Base-by-base conservation (phyloP, 1,140 invertebrate genomes). In the Acyrthosiphon pisum region DNA sequence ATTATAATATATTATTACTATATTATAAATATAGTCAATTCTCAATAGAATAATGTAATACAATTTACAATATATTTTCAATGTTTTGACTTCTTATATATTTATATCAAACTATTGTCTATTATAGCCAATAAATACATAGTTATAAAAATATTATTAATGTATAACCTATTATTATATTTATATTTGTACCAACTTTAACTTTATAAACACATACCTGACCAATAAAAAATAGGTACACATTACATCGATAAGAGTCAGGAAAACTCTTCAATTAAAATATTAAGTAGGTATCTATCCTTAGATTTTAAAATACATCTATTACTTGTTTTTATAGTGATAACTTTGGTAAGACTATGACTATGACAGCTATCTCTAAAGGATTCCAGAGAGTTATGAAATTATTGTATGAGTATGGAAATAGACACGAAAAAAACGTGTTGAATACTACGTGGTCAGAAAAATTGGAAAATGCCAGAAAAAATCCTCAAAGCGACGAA, bases 341-440 rank as follows among this genome's bases (percentile, higher is more conserved):
- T 86, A 93, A 86, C 7, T 93, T 93, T 20, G 91, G 91, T 18
- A 93, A 86, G 44, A 93, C 91, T 37, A 93, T 93, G 91, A 86
- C 81, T 0, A 93, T 93, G 91, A 93, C 91, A 26, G 91, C 91
- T 44, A 93, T 93, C 30, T 93, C 91, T 22, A 93, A 93, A 93
- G 91, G 91, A 84, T 93, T 86, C 35, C 91, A 35, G 37, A 93
- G 91, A 93, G 37, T 93, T 44, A 93, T 93, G 81, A 56, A 26
- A 86, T 44, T 93, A 4, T 56, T 93, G 9, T 84, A 37, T 22
- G 81, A 84, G 1, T 93, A 56, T 44, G n/a, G 37, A 8, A 93
- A 86, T 37, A 92, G 41, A 37, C 35, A 41, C 7, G 91, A 83
- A 41, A 84, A 84, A 41, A 83, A 84, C 4, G 6, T 56, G 6